Base-by-base conservation (phyloP, 1,140 invertebrate genomes). In the Anastrepha ludens region DNA sequence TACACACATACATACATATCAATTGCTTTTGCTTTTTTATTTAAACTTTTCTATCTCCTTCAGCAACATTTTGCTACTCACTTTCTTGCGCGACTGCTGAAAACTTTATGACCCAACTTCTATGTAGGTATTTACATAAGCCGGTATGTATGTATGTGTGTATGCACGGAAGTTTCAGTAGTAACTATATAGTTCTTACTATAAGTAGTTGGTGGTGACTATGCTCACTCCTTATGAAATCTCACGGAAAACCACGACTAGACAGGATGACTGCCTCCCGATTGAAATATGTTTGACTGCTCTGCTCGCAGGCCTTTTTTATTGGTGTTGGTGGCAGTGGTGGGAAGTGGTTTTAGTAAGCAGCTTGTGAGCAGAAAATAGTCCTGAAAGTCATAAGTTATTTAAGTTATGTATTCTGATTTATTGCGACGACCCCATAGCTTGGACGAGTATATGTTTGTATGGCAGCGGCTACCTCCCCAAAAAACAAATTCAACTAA, bases 331-430 rank as follows among this genome's bases (percentile, higher is more conserved):
- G 74, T 81, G 15, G 74, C 44, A 55, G 47, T 50, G n/a, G 11
- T 62, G 9, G 60, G n/a, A 15, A 62, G 60, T 17, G 60, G 60
- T 17, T 17, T 3, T 62, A 62, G 60, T 9, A 62, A 13, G 15
- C 13, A 62, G n/a, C 60, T 62, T n/a, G 60, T 13, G n/a, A 62
- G 9, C 47, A 81, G 50, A 58, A 81, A 81, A 81, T 13, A 81
- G 74, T 81, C 20, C 74, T 81, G n/a, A 13, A 58, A 81, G 74
- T 81, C 74, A 81, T 81, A 81, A 81, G 74, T 86, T 86, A 65
- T 86, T 67, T 87, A 65, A 87, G 86, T 87, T 87, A 87, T 87
- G 86, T 64, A 70, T 87, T 41, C 64, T 87, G 86, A 87, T 87
- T 87, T 87, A 87, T 87, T 50, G 86, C 86, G 47, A 44, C 39